Conservation (phyloP, 2,797 vertebrate genomes). For the Cyclura pinguis region DNA sequence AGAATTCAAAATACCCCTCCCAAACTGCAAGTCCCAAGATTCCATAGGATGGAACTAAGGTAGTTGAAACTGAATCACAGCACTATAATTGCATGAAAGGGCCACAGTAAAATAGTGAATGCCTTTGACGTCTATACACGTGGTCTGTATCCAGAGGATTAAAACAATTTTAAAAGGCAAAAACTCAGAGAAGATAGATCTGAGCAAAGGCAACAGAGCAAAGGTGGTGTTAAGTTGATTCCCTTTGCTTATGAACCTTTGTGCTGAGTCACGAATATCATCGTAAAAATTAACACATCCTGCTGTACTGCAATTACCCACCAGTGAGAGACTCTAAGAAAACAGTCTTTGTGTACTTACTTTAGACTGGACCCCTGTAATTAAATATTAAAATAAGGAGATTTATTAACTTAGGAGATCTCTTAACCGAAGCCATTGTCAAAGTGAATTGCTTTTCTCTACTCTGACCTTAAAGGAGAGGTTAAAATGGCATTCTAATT, state of each 20-base stretch:
- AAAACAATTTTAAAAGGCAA: neutral
- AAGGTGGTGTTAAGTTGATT: neutral
- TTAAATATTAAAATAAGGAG: slow-evolving; percentile 23
- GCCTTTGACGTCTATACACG: neutral
- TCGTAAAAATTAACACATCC: rapidly evolving
- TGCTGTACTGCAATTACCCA: rapidly evolving
- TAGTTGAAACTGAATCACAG: no score
- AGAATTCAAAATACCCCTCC: no score
- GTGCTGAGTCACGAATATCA: slow-evolving; percentile 23
- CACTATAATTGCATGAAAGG: neutral
- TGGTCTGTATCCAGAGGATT: neutral
- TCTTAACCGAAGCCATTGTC: slow-evolving; percentile 39
- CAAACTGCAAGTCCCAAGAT: no score
- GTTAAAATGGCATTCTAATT: slow-evolving; percentile 21
- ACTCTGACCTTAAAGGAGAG: neutral
- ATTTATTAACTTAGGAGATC: neutral
- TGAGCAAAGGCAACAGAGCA: neutral
- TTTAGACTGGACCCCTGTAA: neutral
- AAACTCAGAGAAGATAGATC: neutral
- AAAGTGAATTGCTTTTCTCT: slow-evolving; percentile 13
- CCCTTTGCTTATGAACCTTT: neutral
- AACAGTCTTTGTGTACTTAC: neutral
- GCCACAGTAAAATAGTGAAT: neutral
- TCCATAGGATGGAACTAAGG: no score
- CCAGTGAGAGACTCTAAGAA: neutral